phyloP scores from a whole-genome alignment of 2,888 invertebrate genomes.

The Pomacea canaliculata region DNA sequence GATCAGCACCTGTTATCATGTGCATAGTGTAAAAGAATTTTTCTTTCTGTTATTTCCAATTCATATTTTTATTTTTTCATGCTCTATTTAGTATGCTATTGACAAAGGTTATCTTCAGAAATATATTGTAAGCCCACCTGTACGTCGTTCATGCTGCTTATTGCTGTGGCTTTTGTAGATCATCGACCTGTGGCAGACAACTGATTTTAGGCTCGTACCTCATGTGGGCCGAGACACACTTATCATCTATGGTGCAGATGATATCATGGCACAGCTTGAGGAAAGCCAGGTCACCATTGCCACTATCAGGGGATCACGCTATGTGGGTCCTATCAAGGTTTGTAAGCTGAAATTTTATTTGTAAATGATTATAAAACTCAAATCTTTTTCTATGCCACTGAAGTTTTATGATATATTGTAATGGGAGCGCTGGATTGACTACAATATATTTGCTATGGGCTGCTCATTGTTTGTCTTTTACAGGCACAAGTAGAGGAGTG shows the following conservation, averaged over 20 bases:
- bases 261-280: slow-evolving; percentile 68
- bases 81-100: too few species aligned
- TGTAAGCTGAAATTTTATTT: not conserved
- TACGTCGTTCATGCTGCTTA: too few species aligned
- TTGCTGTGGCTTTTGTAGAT: slow-evolving; percentile 45
- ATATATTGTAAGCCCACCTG: too few species aligned
- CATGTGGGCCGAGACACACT: slow-evolving; percentile 64
- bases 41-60: not conserved
- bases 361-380: too few species aligned
- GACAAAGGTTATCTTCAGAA: too few species aligned
- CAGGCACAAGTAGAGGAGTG: slow-evolving; percentile 67
- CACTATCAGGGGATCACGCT: slow-evolving; percentile 68
- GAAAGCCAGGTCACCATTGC: slow-evolving; percentile 70
- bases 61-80: not conserved
- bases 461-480: not conserved
- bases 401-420: too few species aligned
- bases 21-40: not conserved
- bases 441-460: not conserved
- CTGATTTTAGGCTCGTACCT: slow-evolving; percentile 66
- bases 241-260: slow-evolving; percentile 68
- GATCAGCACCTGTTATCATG: not conserved
- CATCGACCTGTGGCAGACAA: slow-evolving; percentile 64
- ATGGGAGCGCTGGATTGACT: too few species aligned
- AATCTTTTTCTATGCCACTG: too few species aligned
- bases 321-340: slow-evolving; percentile 68